Percentiles rank a stretch among this genome's conserved stretches.
phyloP scores from a whole-genome alignment of 2,888 invertebrate genomes.

The Lepidochrysops patricia region DNA sequence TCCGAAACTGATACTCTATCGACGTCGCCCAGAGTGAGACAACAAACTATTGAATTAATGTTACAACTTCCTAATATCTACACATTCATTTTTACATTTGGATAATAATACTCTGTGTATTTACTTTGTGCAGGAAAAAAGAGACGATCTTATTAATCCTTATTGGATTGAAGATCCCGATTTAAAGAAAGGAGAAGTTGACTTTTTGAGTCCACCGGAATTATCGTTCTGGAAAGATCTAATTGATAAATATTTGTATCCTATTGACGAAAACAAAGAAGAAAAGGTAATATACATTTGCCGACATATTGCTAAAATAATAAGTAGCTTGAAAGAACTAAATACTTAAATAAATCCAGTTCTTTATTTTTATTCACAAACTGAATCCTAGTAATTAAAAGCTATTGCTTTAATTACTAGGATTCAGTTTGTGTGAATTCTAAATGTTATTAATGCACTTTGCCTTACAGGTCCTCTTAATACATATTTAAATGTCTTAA shows the following conservation, averaged over 20 bases:
- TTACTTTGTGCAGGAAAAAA: conserved; percentile 66
- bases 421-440: background rate
- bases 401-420: background rate
- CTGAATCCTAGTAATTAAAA: too few relatives aligned
- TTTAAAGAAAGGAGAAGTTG: conserved; percentile 91
- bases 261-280: conserved; percentile 92
- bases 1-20: conserved; percentile 83
- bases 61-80: background rate
- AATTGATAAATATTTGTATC: conserved; percentile 94
- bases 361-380: too few relatives aligned
- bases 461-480: conserved; percentile 36
- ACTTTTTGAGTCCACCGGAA: conserved; percentile 89
- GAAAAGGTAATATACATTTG: conserved; percentile 80
- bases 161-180: conserved; percentile 95
- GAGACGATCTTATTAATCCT: conserved; percentile 92
- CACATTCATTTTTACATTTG: background rate
- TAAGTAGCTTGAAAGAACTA: background rate
- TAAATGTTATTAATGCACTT: conserved; percentile 18
- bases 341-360: background rate
- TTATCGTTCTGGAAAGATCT: conserved; percentile 95
- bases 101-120: background rate
- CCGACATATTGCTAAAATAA: background rate
- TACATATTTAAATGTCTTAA: conserved; percentile 16
- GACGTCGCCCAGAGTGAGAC: conserved; percentile 71
- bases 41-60: background rate